These are phyloP conservation scores for Lemur catta DNA, from an alignment of 2,797 vertebrate genomes.

Conservation along the genomic window DNA sequence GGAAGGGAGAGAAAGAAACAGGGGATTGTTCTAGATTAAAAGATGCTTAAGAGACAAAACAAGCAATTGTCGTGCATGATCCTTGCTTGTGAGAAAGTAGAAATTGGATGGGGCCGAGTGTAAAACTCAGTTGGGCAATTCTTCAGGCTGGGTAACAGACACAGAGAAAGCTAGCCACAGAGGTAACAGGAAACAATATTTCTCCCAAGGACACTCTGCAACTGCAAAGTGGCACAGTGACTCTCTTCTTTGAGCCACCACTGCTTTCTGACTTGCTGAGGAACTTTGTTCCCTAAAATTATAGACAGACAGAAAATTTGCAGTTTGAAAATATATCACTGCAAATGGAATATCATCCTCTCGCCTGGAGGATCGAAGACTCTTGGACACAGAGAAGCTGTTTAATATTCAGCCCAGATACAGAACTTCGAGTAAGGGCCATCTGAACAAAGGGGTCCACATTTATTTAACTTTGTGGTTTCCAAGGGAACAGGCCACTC, in stretches of 20 bases:
- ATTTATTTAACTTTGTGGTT: not conserved
- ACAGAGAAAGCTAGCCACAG: too few species aligned
- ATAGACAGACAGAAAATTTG: not conserved
- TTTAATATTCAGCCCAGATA: not conserved
- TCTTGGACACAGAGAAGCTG: not conserved
- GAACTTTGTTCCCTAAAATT: not conserved
- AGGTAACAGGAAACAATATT: not conserved
- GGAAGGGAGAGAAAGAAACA: not conserved
- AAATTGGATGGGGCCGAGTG: not conserved
- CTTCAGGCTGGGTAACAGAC: not conserved
- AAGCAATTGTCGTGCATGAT: not conserved
- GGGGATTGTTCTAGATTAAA: too few species aligned
- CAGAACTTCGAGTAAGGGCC: not conserved
- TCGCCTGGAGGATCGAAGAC: not conserved
- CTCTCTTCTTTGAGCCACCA: not conserved
- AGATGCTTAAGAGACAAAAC: not conserved
- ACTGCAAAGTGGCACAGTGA: not conserved
- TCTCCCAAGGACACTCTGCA: not conserved
- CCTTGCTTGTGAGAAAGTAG: not conserved
- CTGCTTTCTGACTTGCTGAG: not conserved
- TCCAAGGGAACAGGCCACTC: not conserved
- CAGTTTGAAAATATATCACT: not conserved
- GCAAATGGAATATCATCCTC: not conserved
- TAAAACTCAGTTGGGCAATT: not conserved
- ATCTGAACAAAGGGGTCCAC: not conserved